These are phyloP conservation scores for Capricornis sumatraensis DNA, from an alignment of 2,113 vertebrate genomes.

Conservation along the genomic window DNA sequence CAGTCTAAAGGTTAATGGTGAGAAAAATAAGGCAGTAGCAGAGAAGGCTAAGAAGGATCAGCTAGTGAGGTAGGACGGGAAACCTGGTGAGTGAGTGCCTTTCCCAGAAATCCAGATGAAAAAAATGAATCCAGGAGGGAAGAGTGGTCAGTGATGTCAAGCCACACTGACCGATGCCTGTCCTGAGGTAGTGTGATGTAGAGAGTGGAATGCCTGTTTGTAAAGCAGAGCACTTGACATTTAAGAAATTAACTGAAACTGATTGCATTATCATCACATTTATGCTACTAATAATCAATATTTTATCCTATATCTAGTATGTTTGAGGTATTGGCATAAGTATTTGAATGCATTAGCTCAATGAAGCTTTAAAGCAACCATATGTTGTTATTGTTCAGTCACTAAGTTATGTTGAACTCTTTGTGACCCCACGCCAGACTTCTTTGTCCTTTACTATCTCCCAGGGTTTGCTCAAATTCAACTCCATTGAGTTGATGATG, in stretches of 20 bases:
- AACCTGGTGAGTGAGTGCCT: neutral
- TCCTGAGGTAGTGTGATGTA: neutral
- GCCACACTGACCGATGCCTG: neutral
- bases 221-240: neutral
- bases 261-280: neutral
- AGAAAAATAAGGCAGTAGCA: neutral
- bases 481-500: neutral
- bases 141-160: neutral
- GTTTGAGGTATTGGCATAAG: neutral
- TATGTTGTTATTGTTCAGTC: neutral
- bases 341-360: neutral
- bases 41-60: neutral
- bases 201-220: neutral
- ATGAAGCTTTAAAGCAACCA: neutral
- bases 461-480: neutral
- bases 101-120: neutral
- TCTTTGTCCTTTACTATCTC: neutral
- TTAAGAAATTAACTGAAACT: slow-evolving; percentile 1
- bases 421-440: neutral
- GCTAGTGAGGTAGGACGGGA: neutral
- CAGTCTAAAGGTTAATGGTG: neutral
- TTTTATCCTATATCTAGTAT: neutral
- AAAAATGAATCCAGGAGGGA: neutral
- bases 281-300: neutral
- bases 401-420: neutral